These are phyloP conservation scores for Drosophila melanica DNA, from an alignment of 1,140 invertebrate genomes.

Conservation along the genomic window DNA sequence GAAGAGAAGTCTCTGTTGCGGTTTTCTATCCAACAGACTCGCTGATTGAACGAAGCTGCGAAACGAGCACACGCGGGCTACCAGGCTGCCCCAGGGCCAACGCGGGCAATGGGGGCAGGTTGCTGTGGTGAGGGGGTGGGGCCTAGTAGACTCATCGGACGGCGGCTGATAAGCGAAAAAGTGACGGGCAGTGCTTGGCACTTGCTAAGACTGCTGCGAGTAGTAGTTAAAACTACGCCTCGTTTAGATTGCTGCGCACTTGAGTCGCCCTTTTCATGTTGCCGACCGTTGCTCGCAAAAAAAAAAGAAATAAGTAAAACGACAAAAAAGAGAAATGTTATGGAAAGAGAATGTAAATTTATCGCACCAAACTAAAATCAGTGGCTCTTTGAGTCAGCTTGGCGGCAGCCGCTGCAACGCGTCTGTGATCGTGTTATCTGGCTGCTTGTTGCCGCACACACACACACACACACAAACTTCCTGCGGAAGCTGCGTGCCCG, in stretches of 20 bases:
- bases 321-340: not conserved
- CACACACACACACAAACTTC: slow-evolving; percentile 17
- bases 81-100: not conserved
- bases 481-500: slow-evolving; percentile 44
- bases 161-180: slow-evolving; percentile 59
- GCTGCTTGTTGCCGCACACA: slow-evolving; percentile 1
- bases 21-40: slow-evolving; percentile 41
- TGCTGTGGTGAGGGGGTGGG: slow-evolving; percentile 21
- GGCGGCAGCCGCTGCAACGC: slow-evolving; percentile 23
- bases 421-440: slow-evolving; percentile 21
- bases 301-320: not conserved
- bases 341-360: slow-evolving; percentile 12
- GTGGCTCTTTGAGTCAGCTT: slow-evolving; percentile 45
- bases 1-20: slow-evolving; percentile 21
- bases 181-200: slow-evolving; percentile 62
- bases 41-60: slow-evolving; percentile 55
- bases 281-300: slow-evolving; percentile 22
- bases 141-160: slow-evolving; percentile 16
- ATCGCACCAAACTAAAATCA: slow-evolving; percentile 29
- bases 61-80: slow-evolving; percentile 45
- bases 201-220: not conserved
- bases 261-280: slow-evolving; percentile 35
- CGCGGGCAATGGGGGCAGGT: not conserved
- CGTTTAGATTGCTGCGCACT: slow-evolving; percentile 45
- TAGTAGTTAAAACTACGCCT: slow-evolving; percentile 38